phyloP scores from a whole-genome alignment of 2,113 vertebrate species.

The Lagopus leucura region DNA sequence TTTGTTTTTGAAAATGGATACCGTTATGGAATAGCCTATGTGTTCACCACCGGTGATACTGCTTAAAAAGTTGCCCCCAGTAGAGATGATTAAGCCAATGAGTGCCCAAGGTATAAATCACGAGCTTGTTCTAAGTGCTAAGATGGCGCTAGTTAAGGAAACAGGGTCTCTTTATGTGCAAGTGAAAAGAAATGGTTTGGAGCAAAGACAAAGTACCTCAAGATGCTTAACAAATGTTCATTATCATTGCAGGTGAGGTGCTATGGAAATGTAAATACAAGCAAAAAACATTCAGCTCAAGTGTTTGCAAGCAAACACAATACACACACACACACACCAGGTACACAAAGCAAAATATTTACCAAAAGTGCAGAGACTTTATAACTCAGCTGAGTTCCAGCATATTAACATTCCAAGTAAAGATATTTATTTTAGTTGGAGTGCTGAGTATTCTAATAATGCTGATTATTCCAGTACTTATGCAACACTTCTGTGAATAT shows the following conservation, averaged over 20 bases:
- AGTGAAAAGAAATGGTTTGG: background rate
- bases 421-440: background rate
- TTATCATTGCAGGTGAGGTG: background rate
- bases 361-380: background rate
- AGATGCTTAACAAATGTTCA: background rate
- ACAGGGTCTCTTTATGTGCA: background rate
- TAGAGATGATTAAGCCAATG: rapidly evolving
- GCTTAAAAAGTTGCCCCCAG: background rate
- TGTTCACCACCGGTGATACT: background rate
- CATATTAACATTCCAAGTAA: background rate
- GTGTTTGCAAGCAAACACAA: background rate
- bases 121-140: background rate
- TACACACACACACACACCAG: background rate
- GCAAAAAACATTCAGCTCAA: background rate
- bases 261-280: background rate
- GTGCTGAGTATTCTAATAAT: constrained; percentile 3
- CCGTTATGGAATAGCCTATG: background rate
- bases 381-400: background rate
- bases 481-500: constrained; percentile 17
- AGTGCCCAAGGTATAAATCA: background rate
- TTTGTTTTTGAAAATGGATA: background rate
- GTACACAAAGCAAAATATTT: constrained; percentile 11
- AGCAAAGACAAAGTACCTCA: background rate
- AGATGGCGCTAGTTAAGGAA: background rate
- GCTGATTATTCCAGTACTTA: background rate